Evolutionary conservation across 2,797 vertebrate genomes (phyloP).

Genomic region (Falco biarmicus): DNA sequence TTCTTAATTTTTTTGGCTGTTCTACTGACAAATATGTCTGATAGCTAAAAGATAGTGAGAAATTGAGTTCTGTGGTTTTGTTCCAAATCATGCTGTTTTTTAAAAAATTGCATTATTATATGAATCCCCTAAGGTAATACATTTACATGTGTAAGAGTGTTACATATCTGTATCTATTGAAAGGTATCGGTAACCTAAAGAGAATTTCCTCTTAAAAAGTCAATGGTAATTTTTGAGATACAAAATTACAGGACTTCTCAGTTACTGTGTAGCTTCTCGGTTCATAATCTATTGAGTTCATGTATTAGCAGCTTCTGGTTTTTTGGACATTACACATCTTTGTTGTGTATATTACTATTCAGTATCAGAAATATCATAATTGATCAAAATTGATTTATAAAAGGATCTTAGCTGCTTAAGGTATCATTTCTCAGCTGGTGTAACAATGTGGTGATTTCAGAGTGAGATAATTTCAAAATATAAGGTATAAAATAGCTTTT

Average conservation of each 20-base stretch:
- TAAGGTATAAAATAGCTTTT: conserved; percentile 12
- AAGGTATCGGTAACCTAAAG: neutral
- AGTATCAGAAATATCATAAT: conserved; percentile 20
- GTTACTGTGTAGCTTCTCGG: neutral
- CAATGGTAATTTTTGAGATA: neutral
- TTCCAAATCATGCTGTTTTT: neutral
- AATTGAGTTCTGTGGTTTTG: neutral
- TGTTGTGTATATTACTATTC: neutral
- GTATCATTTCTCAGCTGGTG: conserved; percentile 35
- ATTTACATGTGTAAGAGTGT: neutral
- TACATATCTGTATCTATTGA: neutral
- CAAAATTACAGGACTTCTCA: neutral
- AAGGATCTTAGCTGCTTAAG: conserved; percentile 46
- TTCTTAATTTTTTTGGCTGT: neutral
- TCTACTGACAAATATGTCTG: neutral
- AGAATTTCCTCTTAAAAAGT: neutral
- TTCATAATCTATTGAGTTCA: neutral
- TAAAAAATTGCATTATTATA: neutral
- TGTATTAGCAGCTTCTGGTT: neutral
- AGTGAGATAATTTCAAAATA: conserved; percentile 36
- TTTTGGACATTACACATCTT: conserved; percentile 11
- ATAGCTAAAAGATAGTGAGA: neutral
- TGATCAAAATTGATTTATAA: conserved; percentile 40
- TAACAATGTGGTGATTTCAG: conserved; percentile 18
- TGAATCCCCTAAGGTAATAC: neutral